These are phyloP conservation scores for Scarus forsteni DNA, from an alignment of 2,797 vertebrate species.

Conservation along the genomic window DNA sequence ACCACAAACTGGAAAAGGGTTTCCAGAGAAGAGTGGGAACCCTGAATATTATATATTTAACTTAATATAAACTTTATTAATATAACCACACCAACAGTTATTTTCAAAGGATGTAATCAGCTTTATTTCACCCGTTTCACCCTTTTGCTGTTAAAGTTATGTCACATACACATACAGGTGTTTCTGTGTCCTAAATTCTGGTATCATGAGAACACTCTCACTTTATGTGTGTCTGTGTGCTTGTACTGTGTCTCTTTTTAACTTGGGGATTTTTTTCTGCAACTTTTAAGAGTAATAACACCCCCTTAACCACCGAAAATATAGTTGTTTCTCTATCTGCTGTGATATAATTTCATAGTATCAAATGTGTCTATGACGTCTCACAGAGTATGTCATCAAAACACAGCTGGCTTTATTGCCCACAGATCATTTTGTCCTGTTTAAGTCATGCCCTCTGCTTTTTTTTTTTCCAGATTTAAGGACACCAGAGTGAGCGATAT, in stretches of 20 bases:
- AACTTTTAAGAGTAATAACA: background rate
- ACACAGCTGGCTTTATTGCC: background rate
- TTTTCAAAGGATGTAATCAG: too few species aligned
- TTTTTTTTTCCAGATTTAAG: constrained; percentile 79
- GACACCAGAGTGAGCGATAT: constrained; percentile 82
- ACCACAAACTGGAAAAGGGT: too few species aligned
- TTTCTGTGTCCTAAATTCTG: too few species aligned
- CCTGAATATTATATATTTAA: too few species aligned
- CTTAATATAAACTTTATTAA: too few species aligned
- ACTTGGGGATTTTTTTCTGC: background rate
- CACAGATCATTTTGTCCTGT: background rate
- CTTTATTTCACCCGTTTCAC: too few species aligned
- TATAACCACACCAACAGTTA: too few species aligned
- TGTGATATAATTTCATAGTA: background rate
- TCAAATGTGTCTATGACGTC: background rate
- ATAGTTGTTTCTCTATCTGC: background rate
- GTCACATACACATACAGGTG: too few species aligned
- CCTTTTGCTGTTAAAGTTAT: too few species aligned
- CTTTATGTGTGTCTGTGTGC: too few species aligned
- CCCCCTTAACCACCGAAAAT: background rate
- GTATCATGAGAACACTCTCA: too few species aligned
- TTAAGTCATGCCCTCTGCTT: background rate
- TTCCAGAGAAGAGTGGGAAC: too few species aligned
- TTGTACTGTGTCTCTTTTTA: background rate
- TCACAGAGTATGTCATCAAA: background rate